Base-by-base conservation (phyloP, 1,140 invertebrate species). In the Listronotus bonariensis region DNA sequence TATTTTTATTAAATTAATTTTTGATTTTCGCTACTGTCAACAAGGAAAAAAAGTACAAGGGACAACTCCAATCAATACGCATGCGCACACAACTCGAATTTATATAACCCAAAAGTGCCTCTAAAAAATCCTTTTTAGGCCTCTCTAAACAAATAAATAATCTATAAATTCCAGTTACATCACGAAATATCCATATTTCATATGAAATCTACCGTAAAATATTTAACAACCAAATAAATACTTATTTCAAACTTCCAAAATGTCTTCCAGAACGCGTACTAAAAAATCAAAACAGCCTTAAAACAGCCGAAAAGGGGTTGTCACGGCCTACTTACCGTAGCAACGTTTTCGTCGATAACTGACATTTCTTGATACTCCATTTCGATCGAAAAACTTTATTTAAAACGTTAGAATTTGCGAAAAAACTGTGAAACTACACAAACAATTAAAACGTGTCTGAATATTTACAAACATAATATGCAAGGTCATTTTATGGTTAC, bases 361-460 rank as follows among this genome's bases (percentile, higher is more conserved):
- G 72, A 60, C 72, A 76, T 76, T 58, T 77, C 75, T 67, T 77
- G 73, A 68, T 68, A 77, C 49, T 78, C 75, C 77, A 78, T 78
- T 59, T 20, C 65, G 43, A 48, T 12, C 52, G n/a, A 56, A 46
- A 15, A 46, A 31, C 41, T 34, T 46, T 36, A 18, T 53, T 51
- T 52, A 43, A 32, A 58, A 58, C 42, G 17, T 18, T 15, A n/a
- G 40, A 63, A 70, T 58, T 52, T 52, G 38, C 36, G 18, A 32
- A 65, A 69, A 61, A 68, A 32, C 32, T 36, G 12, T 32, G 14
- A 63, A 40, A 48, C 36, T 55, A 40, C 41, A 57, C 32, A 54
- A 43, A 64, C 42, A 57, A 59, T 69, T 60, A 64, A 62, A 69
- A 70, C 71, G 62, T 70, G 63, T 49, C 59, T 60, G 60, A 48